Conservation (phyloP, 1,140 invertebrate species). For the Drosophila subobscura region DNA sequence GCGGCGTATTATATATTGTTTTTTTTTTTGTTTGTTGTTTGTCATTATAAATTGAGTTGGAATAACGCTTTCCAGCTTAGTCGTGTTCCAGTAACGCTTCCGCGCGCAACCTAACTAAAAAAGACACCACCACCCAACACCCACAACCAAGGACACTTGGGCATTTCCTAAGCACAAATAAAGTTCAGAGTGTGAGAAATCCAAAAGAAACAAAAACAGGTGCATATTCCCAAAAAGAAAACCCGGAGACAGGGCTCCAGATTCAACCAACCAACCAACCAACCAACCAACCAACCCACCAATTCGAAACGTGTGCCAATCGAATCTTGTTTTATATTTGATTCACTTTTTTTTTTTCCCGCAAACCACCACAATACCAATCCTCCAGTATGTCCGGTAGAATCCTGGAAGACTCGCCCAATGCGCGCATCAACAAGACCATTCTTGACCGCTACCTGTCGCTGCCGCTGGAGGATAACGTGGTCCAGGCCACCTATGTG, state of each 20-base stretch:
- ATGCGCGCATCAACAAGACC: constrained; percentile 86
- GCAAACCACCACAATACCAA: constrained; percentile 28
- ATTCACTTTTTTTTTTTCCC: constrained; percentile 30
- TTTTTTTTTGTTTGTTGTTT: constrained; percentile 63
- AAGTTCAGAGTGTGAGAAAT: constrained; percentile 6
- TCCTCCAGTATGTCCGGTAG: constrained; percentile 72
- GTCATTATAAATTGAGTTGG: constrained; percentile 83
- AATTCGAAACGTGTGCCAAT: constrained; percentile 23
- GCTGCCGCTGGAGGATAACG: constrained; percentile 88
- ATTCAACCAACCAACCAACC: not conserved
- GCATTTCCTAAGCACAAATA: constrained; percentile 4
- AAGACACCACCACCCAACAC: not conserved
- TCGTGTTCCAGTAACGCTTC: constrained; percentile 83
- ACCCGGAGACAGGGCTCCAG: not conserved
- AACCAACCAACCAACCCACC: not conserved
- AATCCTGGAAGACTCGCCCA: constrained; percentile 84
- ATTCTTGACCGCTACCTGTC: constrained; percentile 89
- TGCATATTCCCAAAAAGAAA: constrained; percentile 7
- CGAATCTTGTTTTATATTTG: constrained; percentile 39
- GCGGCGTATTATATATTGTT: constrained; percentile 34
- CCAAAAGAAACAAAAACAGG: constrained; percentile 25
- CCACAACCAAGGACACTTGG: constrained; percentile 23
- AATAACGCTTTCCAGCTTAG: constrained; percentile 77
- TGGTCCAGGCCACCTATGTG: constrained; percentile 90
- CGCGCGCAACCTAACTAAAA: constrained; percentile 58